These are phyloP conservation scores for Sparus aurata DNA, from an alignment of 2,797 vertebrate genomes.

Conservation along the genomic window DNA sequence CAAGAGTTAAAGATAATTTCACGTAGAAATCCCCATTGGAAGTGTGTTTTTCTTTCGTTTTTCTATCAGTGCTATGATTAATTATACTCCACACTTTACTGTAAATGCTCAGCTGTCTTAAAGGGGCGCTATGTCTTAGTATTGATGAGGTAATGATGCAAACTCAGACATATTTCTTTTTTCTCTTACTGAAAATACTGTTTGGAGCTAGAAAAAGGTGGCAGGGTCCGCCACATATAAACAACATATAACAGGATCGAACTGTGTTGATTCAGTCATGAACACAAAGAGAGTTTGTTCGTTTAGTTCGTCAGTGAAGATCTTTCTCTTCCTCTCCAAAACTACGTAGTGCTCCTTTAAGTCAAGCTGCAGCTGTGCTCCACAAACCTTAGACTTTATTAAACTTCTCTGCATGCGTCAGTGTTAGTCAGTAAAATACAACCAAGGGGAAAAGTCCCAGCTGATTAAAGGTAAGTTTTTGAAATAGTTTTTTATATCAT, in stretches of 20 bases:
- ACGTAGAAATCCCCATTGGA: neutral
- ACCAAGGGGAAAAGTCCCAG: neutral
- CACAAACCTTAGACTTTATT: neutral
- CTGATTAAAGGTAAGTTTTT: neutral
- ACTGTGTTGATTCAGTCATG: no score
- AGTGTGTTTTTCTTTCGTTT: neutral
- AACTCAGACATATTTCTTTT: no score
- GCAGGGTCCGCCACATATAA: no score
- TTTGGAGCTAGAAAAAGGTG: no score
- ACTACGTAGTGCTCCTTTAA: no score
- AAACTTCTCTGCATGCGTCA: neutral
- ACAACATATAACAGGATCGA: no score
- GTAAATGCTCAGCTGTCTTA: neutral
- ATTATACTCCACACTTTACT: neutral
- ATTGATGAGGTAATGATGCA: no score
- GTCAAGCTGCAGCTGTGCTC: neutral
- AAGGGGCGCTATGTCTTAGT: no score
- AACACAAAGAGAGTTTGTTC: no score
- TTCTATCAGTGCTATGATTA: neutral
- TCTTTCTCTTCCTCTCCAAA: no score
- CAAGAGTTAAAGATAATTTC: neutral
- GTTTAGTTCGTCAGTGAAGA: no score
- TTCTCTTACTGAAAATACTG: no score
- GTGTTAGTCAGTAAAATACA: neutral
- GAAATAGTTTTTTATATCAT: neutral